A percentile compares a stretch with the other conserved stretches of the same genome.
Evolutionary conservation across 2,888 invertebrate species (phyloP).

Genomic region (Stenodera caucasica): DNA sequence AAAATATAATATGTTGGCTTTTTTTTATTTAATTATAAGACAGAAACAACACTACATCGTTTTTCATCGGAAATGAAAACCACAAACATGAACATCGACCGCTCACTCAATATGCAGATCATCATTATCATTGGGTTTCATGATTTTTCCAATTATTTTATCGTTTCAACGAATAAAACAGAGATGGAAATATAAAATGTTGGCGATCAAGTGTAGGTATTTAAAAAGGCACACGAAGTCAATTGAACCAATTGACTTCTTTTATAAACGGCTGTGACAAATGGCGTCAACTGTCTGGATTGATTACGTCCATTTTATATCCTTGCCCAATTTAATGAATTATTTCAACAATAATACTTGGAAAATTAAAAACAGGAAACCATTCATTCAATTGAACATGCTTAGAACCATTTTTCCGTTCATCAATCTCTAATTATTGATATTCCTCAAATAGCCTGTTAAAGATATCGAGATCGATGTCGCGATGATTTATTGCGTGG

Average conservation of each 20-base stretch:
- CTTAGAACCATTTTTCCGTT: too few species aligned
- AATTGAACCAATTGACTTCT: conserved; percentile 30
- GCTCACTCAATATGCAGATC: conserved; percentile 2
- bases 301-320: conserved; percentile 4
- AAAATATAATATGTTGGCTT: not conserved
- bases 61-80: conserved; percentile 1
- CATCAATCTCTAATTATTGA: too few species aligned
- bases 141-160: not conserved
- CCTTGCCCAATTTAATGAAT: not conserved
- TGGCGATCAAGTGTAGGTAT: not conserved
- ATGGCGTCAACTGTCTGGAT: conserved; percentile 24
- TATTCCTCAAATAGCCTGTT: too few species aligned
- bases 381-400: too few species aligned
- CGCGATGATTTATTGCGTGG: too few species aligned
- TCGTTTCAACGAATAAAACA: not conserved
- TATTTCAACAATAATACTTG: too few species aligned
- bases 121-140: not conserved
- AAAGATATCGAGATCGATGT: too few species aligned
- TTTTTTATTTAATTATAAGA: not conserved
- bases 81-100: conserved; percentile 6
- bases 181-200: not conserved
- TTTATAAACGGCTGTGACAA: conserved; percentile 18
- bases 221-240: conserved; percentile 12
- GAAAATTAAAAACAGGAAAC: too few species aligned
- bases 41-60: not conserved